Conservation (phyloP, 2,888 invertebrate genomes). For the Xestia sexstrigata region DNA sequence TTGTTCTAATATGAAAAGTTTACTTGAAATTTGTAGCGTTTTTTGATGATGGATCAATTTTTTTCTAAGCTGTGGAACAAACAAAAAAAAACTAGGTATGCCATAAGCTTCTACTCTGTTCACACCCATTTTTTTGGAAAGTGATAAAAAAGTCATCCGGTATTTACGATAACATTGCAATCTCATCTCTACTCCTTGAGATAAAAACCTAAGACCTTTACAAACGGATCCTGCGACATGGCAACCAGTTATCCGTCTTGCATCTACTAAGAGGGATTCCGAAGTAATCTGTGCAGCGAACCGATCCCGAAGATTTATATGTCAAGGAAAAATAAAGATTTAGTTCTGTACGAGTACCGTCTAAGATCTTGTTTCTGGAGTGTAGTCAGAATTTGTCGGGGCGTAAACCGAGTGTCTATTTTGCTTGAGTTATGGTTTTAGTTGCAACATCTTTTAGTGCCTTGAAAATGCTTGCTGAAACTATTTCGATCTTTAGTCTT, state of each 20-base stretch:
- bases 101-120: too few relatives aligned
- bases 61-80: too few relatives aligned
- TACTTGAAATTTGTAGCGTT: too few relatives aligned
- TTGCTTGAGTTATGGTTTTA: slow-evolving; percentile 43
- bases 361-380: slow-evolving; percentile 43
- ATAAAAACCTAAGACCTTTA: slow-evolving; percentile 48
- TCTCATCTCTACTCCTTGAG: slow-evolving; percentile 36
- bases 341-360: slow-evolving; percentile 41
- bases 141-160: too few relatives aligned
- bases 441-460: slow-evolving; percentile 17
- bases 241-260: slow-evolving; percentile 69
- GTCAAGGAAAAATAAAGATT: slow-evolving; percentile 65
- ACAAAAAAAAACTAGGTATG: too few relatives aligned
- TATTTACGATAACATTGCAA: slow-evolving; percentile 31
- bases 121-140: too few relatives aligned
- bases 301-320: slow-evolving; percentile 67
- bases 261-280: slow-evolving; percentile 73
- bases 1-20: too few relatives aligned
- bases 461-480: background rate
- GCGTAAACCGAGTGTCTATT: slow-evolving; percentile 52
- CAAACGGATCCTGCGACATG: slow-evolving; percentile 48
- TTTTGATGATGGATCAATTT: too few relatives aligned
- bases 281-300: slow-evolving; percentile 72
- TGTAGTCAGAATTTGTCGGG: slow-evolving; percentile 56
- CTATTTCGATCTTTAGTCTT: background rate